These are phyloP conservation scores for Sebastes matsubarae DNA, from an alignment of 2,797 vertebrate genomes.

Conservation along the genomic window DNA sequence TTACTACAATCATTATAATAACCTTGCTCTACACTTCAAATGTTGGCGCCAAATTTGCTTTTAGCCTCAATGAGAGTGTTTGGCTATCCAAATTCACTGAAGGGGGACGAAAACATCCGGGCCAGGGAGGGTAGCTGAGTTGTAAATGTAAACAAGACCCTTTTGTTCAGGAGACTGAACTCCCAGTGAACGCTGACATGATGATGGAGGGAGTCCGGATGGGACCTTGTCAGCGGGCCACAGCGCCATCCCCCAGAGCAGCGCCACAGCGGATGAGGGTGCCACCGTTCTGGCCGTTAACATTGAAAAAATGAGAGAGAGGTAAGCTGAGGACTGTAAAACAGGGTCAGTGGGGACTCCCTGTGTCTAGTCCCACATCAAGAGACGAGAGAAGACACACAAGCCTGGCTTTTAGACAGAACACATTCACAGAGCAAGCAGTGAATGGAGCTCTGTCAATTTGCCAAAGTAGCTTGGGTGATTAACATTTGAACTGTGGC, in stretches of 20 bases:
- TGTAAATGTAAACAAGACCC: constrained; percentile 64
- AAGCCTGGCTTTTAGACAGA: constrained; percentile 66
- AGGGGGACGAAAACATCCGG: constrained; percentile 20
- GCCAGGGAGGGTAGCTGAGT: constrained; percentile 44
- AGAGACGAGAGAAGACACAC: constrained; percentile 66
- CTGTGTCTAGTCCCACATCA: constrained; percentile 46
- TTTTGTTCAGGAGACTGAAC: constrained; percentile 69
- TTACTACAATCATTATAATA: neutral
- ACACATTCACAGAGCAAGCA: constrained; percentile 62
- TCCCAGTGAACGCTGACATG: constrained; percentile 74
- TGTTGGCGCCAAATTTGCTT: neutral
- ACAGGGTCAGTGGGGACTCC: constrained; percentile 70
- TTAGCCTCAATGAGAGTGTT: constrained; percentile 14
- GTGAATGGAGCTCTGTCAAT: constrained; percentile 80
- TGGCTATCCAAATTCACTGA: constrained; percentile 28
- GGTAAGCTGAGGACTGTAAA: constrained; percentile 71
- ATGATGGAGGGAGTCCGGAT: constrained; percentile 82
- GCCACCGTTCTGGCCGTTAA: constrained; percentile 61
- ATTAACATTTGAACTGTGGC: constrained; percentile 85
- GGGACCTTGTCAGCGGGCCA: constrained; percentile 66
- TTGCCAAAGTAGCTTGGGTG: constrained; percentile 81
- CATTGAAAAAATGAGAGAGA: constrained; percentile 46
- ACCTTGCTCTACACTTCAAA: neutral
- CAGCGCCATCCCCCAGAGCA: constrained; percentile 45
- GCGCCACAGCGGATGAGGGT: constrained; percentile 52